Evolutionary conservation across 2,113 vertebrate genomes (phyloP), one percentile per base, ranked within the genome.

Genomic region (Aythya baeri): DNA sequence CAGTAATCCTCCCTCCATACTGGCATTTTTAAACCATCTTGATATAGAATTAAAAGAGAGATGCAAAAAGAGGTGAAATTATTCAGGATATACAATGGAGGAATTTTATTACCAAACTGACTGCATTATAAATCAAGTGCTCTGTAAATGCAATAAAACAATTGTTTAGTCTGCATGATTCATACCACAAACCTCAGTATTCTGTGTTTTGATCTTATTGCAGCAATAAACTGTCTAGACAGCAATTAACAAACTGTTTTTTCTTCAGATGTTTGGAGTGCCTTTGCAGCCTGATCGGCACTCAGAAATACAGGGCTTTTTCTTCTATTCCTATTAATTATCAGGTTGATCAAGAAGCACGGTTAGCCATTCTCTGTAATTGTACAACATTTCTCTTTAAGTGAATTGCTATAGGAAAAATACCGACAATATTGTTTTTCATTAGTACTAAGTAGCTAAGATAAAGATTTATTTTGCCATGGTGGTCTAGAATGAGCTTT

Each of bases 211-310:
- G 97, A 98, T 99, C 98, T 99, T 99, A 99, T 99, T 99, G 99
- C 98, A 95, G 98, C 98, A 98, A 99, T 99, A 99, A 99, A 99
- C 96, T 98, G 99, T 99, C 99, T 99, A 99, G 99, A 99, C 99
- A 98, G 98, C 98, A 98, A 99, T 99, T 99, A 99, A 98, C 98
- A 98, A 98, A 98, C 98, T 98, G 96, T 98, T 98, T 99, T 98
- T 98, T 98, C 98, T 98, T 99, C 97, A 98, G 98, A 99, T 99
- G 98, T 99, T 99, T 98, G 98, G 98, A 98, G 97, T 92, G 94
- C 98, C 97, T 96, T 98, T 98, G 98, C 95, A 74, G 96, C 79
- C 76, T 95, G 88, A 96, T 96, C 93, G 55, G 96, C 94, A 78
- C 90, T 97, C 91, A 94, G 94, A 86, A 96, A 97, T 91, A 77